Conservation (phyloP, 2,797 vertebrate species). For the Perdix hodgsoniae region DNA sequence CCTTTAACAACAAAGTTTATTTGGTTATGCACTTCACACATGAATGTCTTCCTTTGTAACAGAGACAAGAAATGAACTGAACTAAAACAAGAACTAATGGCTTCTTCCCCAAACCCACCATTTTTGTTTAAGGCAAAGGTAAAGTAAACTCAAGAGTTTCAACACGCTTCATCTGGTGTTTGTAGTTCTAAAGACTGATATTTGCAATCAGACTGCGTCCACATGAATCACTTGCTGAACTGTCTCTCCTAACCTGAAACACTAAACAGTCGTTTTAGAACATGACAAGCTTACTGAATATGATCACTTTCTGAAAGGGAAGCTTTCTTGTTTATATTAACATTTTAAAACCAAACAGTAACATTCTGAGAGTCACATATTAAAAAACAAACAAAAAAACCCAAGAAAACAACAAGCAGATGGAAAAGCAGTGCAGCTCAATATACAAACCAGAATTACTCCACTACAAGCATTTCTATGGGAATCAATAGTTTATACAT, state of each 20-base stretch:
- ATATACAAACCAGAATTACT: background rate
- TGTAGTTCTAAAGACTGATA: background rate
- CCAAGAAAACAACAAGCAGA: background rate
- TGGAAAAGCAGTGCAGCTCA: background rate
- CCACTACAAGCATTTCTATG: background rate
- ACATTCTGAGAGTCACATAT: background rate
- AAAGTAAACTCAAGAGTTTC: background rate
- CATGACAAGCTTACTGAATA: background rate
- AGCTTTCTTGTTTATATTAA: background rate
- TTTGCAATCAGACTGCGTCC: background rate
- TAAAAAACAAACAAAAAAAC: background rate
- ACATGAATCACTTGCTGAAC: background rate
- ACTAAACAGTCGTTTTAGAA: background rate
- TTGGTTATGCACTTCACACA: background rate
- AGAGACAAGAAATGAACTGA: background rate
- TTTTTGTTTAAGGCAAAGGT: background rate
- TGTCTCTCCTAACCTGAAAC: background rate
- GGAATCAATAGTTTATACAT: rapidly evolving
- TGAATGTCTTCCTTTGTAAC: background rate
- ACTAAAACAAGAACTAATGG: background rate
- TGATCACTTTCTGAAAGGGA: background rate
- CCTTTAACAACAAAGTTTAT: conserved; percentile 78
- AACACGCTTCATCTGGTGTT: background rate
- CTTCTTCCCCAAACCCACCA: rapidly evolving
- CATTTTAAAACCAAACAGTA: background rate